Base-by-base conservation (phyloP, 1,140 invertebrate species). In the Diorhabda elongata region DNA sequence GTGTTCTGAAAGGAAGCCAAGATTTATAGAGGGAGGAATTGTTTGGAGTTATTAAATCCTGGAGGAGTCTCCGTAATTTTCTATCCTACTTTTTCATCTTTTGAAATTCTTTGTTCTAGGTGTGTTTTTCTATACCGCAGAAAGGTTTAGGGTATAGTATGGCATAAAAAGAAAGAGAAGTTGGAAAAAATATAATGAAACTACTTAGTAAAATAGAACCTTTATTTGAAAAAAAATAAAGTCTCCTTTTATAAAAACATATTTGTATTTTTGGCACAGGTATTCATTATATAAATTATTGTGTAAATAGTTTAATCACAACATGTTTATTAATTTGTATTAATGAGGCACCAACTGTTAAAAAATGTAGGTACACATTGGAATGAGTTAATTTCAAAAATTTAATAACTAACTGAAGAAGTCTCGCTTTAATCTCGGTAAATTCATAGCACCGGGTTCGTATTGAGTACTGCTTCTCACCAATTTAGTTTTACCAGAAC, bases 391-490 rank as follows among this genome's bases (percentile, higher is more conserved):
- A 8, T 42, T 11, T 61, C 45, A 52, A 52, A n/a, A 43, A 59
- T 41, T 56, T 61, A 44, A 8, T 11, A 63, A 64, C 62, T 71
- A 71, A 66, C 69, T 61, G 11, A 69, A 71, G 67, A 71, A 71
- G 56, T 73, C 72, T 60, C 73, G 74, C 68, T 78, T 78, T 56
- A 77, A 73, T 73, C 73, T 74, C 61, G 78, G 78, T 72, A 73
- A 68, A 61, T 77, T 73, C 74, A 80, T 80, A 70, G 75, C 76
- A 72, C 77, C 76, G 58, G 79, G 73, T 71, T 80, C 78, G 68
- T 80, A 79, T 69, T 80, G 79, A 64, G 79, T 80, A 76, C 75
- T 80, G 71, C 79, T 80, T 71, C 79, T 72, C 64, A 75, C 74
- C 63, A 79, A 72, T 72, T 80, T 78, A 44, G 75, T 79, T 73